Conservation (phyloP, 2,888 invertebrate genomes). For the Eugnorisma glareosa region DNA sequence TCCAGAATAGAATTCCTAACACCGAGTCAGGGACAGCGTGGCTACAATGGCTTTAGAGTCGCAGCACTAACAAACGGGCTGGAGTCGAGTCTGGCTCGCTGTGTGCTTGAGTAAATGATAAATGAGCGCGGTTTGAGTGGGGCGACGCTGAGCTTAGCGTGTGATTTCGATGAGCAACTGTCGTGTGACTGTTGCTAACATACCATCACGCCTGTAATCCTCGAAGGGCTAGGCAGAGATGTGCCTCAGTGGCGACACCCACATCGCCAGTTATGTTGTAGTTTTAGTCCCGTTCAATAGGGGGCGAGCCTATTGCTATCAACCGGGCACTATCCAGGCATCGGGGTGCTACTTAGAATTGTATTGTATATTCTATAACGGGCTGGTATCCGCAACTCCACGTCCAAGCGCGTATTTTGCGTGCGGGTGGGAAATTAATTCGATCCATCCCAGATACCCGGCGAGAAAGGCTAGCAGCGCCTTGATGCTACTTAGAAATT, state of each 20-base stretch:
- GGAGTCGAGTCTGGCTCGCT: slow-evolving; percentile 50
- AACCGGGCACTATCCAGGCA: not conserved
- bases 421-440: no score
- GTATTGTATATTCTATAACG: no score
- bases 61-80: slow-evolving; percentile 47
- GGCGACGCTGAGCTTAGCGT: slow-evolving; percentile 15
- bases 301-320: not conserved
- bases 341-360: not conserved
- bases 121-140: slow-evolving; percentile 49
- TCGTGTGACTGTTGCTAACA: not conserved
- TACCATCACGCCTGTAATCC: not conserved
- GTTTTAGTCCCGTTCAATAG: not conserved
- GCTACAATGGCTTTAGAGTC: slow-evolving; percentile 47
- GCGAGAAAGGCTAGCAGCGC: no score
- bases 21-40: slow-evolving; percentile 23
- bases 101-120: slow-evolving; percentile 57
- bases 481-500: not conserved
- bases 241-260: not conserved
- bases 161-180: not conserved
- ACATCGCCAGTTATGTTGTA: not conserved
- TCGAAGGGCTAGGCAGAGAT: not conserved
- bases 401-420: no score
- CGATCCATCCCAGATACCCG: no score
- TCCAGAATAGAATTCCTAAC: slow-evolving; percentile 34
- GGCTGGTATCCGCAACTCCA: no score